phyloP scores from a whole-genome alignment of 2,888 invertebrate species.

The Tholera decimalis region DNA sequence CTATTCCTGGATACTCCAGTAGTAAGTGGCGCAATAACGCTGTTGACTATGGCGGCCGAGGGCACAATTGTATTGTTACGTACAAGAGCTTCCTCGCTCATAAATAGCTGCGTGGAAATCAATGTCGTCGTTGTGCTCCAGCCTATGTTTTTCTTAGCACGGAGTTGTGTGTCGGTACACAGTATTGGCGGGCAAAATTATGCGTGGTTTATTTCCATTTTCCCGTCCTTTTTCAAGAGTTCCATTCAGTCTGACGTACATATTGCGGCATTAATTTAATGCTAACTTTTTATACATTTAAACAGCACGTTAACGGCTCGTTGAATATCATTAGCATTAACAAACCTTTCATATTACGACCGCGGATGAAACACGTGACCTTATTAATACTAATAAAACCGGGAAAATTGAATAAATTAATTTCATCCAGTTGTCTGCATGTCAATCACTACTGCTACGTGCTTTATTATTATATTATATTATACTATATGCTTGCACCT shows the following conservation, averaged over 20 bases:
- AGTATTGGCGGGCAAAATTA: slow-evolving; percentile 2
- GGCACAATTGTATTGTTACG: slow-evolving; percentile 67
- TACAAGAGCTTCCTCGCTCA: slow-evolving; percentile 62
- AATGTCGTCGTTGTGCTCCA: slow-evolving; percentile 57
- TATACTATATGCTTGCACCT: too few relatives aligned
- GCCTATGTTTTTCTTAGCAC: slow-evolving; percentile 58
- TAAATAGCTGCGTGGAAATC: slow-evolving; percentile 66
- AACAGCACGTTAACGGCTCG: slow-evolving; percentile 18
- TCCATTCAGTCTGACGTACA: background rate
- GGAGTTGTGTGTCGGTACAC: slow-evolving; percentile 20
- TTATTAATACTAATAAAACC: slow-evolving; percentile 41
- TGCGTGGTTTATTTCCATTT: background rate
- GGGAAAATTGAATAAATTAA: slow-evolving; percentile 14
- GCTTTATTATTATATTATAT: too few relatives aligned
- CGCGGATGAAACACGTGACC: slow-evolving; percentile 37
- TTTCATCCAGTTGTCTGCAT: slow-evolving; percentile 20
- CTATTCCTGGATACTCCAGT: slow-evolving; percentile 60
- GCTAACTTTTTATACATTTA: slow-evolving; percentile 25
- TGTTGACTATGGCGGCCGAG: slow-evolving; percentile 52
- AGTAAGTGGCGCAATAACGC: slow-evolving; percentile 68
- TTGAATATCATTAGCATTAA: slow-evolving; percentile 39
- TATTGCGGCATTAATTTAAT: slow-evolving; percentile 5
- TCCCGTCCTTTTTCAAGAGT: background rate
- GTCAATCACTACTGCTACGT: background rate
- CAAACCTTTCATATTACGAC: slow-evolving; percentile 29